A percentile compares a stretch with the other conserved stretches of the same genome.
These are phyloP conservation scores for Tethya wilhelma DNA, from an alignment of 37 sponge, comb jelly and placozoan species.

Conservation along the genomic window DNA sequence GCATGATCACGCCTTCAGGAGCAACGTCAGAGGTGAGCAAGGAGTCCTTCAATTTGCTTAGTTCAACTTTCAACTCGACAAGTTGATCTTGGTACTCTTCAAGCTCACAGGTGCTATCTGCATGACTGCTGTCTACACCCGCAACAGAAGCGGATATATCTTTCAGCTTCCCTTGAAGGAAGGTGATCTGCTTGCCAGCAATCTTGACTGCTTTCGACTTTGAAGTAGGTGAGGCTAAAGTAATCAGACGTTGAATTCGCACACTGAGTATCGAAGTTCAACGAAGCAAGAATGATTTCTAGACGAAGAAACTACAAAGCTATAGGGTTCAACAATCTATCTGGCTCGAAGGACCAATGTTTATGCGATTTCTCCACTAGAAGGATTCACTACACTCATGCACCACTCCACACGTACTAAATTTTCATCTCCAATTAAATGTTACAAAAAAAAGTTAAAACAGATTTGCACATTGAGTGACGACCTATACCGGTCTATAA, in stretches of 20 bases:
- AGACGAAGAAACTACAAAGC: too few species aligned
- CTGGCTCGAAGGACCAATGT: too few species aligned
- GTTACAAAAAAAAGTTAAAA: too few species aligned
- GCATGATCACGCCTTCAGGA: constrained; percentile 5
- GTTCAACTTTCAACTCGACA: constrained; percentile 1
- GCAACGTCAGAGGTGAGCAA: constrained; percentile 2
- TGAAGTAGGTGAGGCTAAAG: not conserved
- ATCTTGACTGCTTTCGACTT: not conserved
- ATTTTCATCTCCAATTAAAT: too few species aligned
- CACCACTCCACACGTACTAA: too few species aligned
- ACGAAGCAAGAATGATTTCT: too few species aligned
- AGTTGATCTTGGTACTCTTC: constrained; percentile 12
- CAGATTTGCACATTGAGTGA: too few species aligned
- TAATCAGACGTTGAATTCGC: constrained; percentile 2
- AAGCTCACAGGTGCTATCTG: not conserved
- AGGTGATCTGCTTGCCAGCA: not conserved
- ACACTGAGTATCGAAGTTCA: too few species aligned
- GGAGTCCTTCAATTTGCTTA: not conserved
- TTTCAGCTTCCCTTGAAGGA: constrained; percentile 8
- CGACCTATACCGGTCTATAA: too few species aligned
- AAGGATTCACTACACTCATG: too few species aligned
- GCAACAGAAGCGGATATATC: not conserved
- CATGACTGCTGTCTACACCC: not conserved
- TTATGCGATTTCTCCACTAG: too few species aligned
- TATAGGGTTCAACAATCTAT: too few species aligned